Base-by-base conservation (phyloP, 37 sponge, comb jelly and placozoan species). In the Geodia barretti region DNA sequence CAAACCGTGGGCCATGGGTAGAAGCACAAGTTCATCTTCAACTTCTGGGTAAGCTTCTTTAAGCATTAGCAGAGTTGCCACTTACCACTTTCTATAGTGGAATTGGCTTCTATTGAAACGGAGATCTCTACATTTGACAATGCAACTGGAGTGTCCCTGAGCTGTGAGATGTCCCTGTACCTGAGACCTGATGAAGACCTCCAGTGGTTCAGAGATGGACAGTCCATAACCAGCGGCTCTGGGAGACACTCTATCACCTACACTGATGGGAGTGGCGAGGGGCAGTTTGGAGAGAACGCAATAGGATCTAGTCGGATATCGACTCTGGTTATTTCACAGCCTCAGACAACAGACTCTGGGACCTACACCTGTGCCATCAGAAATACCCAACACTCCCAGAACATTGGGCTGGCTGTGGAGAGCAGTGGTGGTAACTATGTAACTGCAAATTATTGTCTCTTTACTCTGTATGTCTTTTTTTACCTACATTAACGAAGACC, bases 151-250 rank as follows among this genome's bases (percentile, higher is more conserved):
- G 14, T 47, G 14, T 47, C 14, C 54, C 64, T 88, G 71, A 42
- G 47, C 28, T 88, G 88, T 82, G 83, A 77, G 28, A 82, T 88
- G 83, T 41, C 59, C 20, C 47, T 29, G 5, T 82, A 77, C 72
- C 60, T 88, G n/a, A 71, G 37, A 24, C 83, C 83, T 62, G 72
- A 69, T 54, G 24, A 60, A 25, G 33, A 41, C 41, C 69, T 88
- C 29, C 35, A 30, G 26, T 82, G 88, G 88, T 67, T 43, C 23
- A 68, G 77, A 17, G 76, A 54, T 7, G 60, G 63, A 64, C 33
- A 40, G 41, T 23, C 21, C n/a, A 37, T 76, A 17, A 42, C 19
- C 34, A 29, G 35, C 54, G 39, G 30, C 59, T 21, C 25, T 29
- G 63, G 25, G 23, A 68, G 62, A 60, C 76, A 69, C 43, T 26